phyloP scores from a whole-genome alignment of 2,797 vertebrate genomes.

The Micromesistius poutassou region DNA sequence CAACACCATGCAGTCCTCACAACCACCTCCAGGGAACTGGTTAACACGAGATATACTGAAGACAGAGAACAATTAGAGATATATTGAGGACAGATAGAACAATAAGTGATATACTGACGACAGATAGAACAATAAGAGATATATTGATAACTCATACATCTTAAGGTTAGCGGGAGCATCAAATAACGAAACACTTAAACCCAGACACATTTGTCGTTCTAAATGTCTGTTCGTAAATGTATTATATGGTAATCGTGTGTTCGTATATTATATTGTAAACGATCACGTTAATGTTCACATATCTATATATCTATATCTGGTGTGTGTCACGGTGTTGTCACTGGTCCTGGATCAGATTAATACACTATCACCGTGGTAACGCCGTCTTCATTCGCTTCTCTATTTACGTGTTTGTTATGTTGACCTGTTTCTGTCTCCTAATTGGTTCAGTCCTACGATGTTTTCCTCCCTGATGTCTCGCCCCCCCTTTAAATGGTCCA shows the following conservation, averaged over 20 bases:
- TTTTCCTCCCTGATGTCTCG: slow-evolving; percentile 70
- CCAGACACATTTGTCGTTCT: neutral
- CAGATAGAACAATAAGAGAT: neutral
- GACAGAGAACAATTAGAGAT: neutral
- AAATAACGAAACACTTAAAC: neutral
- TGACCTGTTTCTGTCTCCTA: slow-evolving; percentile 32
- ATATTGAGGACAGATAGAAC: too few species aligned
- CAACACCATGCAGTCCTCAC: too few species aligned
- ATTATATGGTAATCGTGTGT: neutral
- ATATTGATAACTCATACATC: neutral
- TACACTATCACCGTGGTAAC: too few species aligned
- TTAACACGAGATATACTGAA: too few species aligned
- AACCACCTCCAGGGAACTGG: too few species aligned
- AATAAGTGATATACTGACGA: too few species aligned
- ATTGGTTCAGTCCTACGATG: slow-evolving; percentile 57
- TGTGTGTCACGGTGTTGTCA: neutral
- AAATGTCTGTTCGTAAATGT: neutral
- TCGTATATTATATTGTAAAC: neutral
- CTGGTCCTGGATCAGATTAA: too few species aligned
- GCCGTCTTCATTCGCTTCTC: too few species aligned
- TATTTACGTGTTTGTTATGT: neutral
- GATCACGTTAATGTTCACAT: too few species aligned
- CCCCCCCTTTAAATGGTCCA: slow-evolving; percentile 83
- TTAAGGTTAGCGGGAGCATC: neutral
- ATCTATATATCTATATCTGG: neutral